Evolutionary conservation across 2,888 invertebrate species (phyloP), one percentile per base, ranked within the genome.

Genomic region (Ethmia dodecea): DNA sequence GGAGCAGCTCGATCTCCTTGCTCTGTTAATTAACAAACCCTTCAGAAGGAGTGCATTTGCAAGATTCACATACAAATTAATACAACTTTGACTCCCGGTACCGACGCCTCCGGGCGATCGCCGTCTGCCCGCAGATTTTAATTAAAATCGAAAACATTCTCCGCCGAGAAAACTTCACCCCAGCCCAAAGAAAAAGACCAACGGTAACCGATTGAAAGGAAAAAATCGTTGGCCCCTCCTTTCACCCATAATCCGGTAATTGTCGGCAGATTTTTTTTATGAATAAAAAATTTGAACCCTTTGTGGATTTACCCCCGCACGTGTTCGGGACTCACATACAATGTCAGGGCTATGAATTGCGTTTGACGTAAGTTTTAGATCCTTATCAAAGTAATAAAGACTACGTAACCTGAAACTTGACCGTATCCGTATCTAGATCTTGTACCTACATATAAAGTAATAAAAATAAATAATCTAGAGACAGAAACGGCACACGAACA

Each of bases 221-320:
- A 70, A 69, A 69, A 64, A 61, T 48, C 41, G 46, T 53, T 52
- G 54, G 64, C 67, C 66, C 61, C 58, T 57, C 62, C 58, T 64
- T 74, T 72, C 70, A 70, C 66, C 68, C 69, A 61, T 83, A 79
- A 84, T 83, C 77, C 68, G 62, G 72, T 76, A 77, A 81, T 81
- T 78, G 80, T 80, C 63, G 60, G 64, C 61, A 49, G 57, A 63
- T 64, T 76, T 80, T 60, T 30, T 77, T 79, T 55, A 58, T 60
- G 57, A 65, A 69, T 56, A 71, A 76, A 58, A 80, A 69, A 71
- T 64, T 49, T 40, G 45, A 62, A 68, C 71, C 77, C 77, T 74
- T 77, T 73, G 70, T 77, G 52, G 62, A 67, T 61, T 68, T 59
- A 69, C 73, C 76, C 80, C 71, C 73, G 70, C 80, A 80, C 79